Evolutionary conservation across 2,113 vertebrate species (phyloP), one percentile per base, ranked within the genome.

Genomic region (Aldabrachelys gigantea): DNA sequence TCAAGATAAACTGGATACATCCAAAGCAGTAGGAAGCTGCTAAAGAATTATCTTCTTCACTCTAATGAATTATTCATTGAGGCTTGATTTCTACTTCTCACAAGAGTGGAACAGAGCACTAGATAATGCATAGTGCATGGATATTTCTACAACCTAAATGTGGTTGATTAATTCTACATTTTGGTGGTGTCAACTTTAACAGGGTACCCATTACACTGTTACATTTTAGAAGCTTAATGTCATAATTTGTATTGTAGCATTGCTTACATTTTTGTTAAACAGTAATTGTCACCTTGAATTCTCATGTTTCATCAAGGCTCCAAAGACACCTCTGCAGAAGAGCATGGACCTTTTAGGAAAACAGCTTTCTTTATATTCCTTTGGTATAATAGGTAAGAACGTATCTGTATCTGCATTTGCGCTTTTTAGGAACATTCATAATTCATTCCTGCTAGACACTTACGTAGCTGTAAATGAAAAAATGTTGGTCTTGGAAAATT

Each of bases 321-420:
- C 99, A 35, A 99, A 99, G 97, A 99, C 99, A 5, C 99, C 99
- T 17, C 93, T 99, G 50, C 99, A 99, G 98, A 99, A 99, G 98
- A 99, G 99, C 98, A 99, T 99, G 99, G 99, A 99, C 98, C 99
- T 99, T 78, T 97, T 99, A 91, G 99, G 99, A 84, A 99, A 99
- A 92, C 99, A 99, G 92, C 99, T 99, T 65, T 99, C 99, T 6
- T 98, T 99, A 80, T 99, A 99, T 92, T 99, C 99, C 81, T 99
- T 99, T 94, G 98, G 99, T 96, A 99, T 99, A 98, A 99, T 99
- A 95, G 99, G 99, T 99, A 98, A 98, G 98, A 94, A 85, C 91
- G 95, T 88, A 96, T 81, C 4, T 96, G 85, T 95, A 49, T 80
- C 56, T 92, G 76, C 35, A 94, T 79, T 78, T 47, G 11, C 5